Conservation (phyloP, 2,797 vertebrate genomes). For the Tapirus indicus region DNA sequence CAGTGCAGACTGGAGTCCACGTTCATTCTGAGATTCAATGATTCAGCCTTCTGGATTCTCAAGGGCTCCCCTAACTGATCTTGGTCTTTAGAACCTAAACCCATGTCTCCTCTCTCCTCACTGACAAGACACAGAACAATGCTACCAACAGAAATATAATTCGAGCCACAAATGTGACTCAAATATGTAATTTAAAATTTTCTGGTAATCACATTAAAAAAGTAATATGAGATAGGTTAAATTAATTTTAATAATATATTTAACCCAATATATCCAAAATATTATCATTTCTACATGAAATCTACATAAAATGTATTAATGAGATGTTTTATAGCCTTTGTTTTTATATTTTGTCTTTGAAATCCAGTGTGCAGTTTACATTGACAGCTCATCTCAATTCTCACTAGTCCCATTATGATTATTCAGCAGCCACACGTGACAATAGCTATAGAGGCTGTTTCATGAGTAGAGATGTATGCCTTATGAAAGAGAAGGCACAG, state of each 20-base stretch:
- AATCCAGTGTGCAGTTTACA: not conserved
- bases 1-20: not conserved
- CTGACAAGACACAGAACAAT: not conserved
- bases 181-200: not conserved
- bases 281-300: not conserved
- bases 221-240: not conserved
- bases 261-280: not conserved
- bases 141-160: not conserved
- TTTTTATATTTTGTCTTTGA: not conserved
- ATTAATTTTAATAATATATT: not conserved
- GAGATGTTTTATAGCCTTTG: not conserved
- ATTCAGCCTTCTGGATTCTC: not conserved
- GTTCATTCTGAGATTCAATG: not conserved
- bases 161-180: not conserved
- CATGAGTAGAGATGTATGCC: rapidly evolving
- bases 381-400: not conserved
- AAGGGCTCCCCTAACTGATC: not conserved
- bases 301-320: not conserved
- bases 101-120: not conserved
- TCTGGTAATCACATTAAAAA: not conserved
- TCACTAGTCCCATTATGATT: not conserved
- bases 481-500: not conserved
- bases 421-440: not conserved
- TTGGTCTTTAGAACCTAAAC: not conserved
- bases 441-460: rapidly evolving